phyloP scores from a whole-genome alignment of 2,797 vertebrate species.

The Poecilia picta region DNA sequence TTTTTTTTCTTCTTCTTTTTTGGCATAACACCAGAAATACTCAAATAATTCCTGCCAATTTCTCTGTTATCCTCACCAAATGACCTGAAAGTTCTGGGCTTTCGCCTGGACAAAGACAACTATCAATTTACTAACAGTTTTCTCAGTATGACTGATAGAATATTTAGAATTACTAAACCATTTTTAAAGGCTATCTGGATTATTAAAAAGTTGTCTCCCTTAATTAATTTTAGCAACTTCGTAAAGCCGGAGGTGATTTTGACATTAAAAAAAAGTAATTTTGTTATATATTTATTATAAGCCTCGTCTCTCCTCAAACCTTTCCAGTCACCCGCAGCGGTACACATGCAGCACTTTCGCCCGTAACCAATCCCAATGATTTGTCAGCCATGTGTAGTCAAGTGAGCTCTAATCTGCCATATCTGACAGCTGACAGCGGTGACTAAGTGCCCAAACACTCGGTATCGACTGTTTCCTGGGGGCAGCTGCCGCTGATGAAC shows the following conservation, averaged over 20 bases:
- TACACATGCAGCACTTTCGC: conserved; percentile 45
- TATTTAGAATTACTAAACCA: neutral
- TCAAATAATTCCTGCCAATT: neutral
- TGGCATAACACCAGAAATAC: neutral
- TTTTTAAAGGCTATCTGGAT: neutral
- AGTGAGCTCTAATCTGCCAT: conserved; percentile 64
- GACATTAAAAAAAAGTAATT: conserved; percentile 19
- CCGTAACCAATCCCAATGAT: conserved; percentile 54
- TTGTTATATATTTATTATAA: conserved; percentile 41
- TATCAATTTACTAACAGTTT: conserved; percentile 4
- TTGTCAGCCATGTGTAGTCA: conserved; percentile 59
- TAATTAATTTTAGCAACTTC: neutral
- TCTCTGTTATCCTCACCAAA: neutral
- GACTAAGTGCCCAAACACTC: conserved; percentile 74
- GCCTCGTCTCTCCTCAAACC: neutral
- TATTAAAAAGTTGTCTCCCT: conserved; percentile 8
- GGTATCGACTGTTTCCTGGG: conserved; percentile 67
- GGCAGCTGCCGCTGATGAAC: conserved; percentile 58
- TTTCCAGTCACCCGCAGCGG: conserved; percentile 33
- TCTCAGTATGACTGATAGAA: neutral
- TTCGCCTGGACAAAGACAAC: neutral
- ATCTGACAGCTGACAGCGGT: conserved; percentile 74
- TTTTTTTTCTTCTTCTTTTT: neutral
- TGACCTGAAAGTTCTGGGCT: neutral
- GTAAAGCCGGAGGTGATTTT: conserved; percentile 10